These are phyloP conservation scores for Mylabris sibirica DNA, from an alignment of 2,888 invertebrate genomes.

Conservation along the genomic window DNA sequence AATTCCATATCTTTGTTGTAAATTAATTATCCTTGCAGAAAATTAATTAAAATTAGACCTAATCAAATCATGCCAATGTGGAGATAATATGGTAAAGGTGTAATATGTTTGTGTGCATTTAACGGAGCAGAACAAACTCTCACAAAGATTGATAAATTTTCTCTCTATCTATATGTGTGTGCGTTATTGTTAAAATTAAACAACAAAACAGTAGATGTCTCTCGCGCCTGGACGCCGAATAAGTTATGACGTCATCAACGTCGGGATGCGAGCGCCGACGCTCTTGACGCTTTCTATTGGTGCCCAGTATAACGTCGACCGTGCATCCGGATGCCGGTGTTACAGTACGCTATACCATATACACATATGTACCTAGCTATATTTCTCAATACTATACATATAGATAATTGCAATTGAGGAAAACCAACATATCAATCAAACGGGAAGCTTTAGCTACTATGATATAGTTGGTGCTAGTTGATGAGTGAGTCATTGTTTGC, in stretches of 20 bases:
- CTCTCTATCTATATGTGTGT: neutral
- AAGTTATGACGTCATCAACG: conserved; percentile 55
- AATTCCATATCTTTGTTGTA: conserved; percentile 15
- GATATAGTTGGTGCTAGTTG: conserved; percentile 48
- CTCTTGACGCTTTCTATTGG: conserved; percentile 54
- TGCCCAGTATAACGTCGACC: conserved; percentile 53
- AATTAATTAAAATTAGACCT: conserved; percentile 29
- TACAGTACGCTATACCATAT: conserved; percentile 50
- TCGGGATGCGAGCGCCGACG: conserved; percentile 55
- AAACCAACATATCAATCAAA: conserved; percentile 30
- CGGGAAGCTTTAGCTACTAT: conserved; percentile 45
- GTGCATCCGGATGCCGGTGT: conserved; percentile 46
- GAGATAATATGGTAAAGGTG: conserved; percentile 23
- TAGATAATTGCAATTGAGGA: neutral
- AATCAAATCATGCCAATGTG: conserved; percentile 26
- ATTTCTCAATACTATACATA: neutral
- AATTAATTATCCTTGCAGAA: conserved; percentile 15
- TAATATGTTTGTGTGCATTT: conserved; percentile 23
- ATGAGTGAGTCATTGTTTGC: conserved; percentile 31
- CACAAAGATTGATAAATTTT: conserved; percentile 24
- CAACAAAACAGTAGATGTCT: conserved; percentile 25
- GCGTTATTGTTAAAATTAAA: neutral
- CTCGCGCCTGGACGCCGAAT: conserved; percentile 24
- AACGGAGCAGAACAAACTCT: conserved; percentile 20
- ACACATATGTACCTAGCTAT: too few species aligned